phyloP scores from a whole-genome alignment of 1,140 invertebrate genomes.

The Ceratosolen solmsi region DNA sequence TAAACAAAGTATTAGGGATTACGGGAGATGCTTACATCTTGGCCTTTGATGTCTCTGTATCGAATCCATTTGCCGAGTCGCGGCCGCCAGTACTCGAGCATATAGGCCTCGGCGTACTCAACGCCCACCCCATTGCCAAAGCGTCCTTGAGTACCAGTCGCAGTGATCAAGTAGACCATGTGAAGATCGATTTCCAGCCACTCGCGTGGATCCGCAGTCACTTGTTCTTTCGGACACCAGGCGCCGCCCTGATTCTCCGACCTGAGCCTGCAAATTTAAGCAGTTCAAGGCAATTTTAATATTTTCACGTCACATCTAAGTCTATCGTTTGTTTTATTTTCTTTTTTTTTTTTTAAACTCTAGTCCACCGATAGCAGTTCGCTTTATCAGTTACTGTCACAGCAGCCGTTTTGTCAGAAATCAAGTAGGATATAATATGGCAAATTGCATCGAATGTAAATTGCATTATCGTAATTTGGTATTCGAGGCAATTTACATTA shows the following conservation, averaged over 20 bases:
- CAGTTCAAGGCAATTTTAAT: background rate
- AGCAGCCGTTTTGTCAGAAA: no score
- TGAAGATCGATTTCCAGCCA: constrained; percentile 87
- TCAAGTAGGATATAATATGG: no score
- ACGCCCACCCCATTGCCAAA: constrained; percentile 89
- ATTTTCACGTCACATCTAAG: background rate
- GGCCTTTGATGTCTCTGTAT: constrained; percentile 79
- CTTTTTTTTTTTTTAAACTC: no score
- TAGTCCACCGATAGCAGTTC: no score
- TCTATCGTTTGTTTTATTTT: background rate
- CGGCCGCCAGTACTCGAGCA: constrained; percentile 86
- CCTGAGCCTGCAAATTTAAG: constrained; percentile 78
- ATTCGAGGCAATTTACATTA: no score
- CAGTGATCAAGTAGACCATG: constrained; percentile 82
- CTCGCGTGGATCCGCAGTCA: constrained; percentile 82
- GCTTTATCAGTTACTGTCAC: no score
- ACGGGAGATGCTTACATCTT: constrained; percentile 77
- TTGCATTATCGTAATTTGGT: no score
- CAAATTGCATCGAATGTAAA: no score
- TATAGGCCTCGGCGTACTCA: constrained; percentile 85
- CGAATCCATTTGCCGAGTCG: constrained; percentile 82
- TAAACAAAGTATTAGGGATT: background rate
- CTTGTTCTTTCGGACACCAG: constrained; percentile 87
- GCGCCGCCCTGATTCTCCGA: constrained; percentile 87
- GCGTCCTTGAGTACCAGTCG: constrained; percentile 88